Evolutionary conservation across 2,888 invertebrate genomes (phyloP), one percentile per base, ranked within the genome.

Genomic region (Sussaba pulchella): DNA sequence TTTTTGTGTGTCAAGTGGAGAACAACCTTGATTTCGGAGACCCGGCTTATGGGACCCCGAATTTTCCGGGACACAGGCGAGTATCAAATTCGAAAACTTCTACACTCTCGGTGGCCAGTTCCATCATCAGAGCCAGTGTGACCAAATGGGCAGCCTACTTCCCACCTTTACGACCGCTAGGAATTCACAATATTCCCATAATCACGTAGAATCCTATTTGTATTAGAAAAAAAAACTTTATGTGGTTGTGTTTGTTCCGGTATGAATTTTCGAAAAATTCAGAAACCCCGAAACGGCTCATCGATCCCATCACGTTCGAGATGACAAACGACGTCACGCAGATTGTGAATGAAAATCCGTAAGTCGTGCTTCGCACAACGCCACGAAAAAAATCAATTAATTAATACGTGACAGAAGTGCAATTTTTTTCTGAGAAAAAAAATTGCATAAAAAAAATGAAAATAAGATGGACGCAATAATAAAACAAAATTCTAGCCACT

Each of bases 301-400:
- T n/a, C n/a, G n/a, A n/a, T n/a, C n/a, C n/a, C n/a, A 6, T 31
- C 81, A 81, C 81, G 78, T 71, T 72, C 67, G 77, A 47, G 70
- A 81, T 77, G 77, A 81, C 73, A 70, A 64, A 73, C 64, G 73
- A 73, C 63, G 19, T 43, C 14, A 31, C 43, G 75, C 43, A 67
- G 50, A 21, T 19, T 14, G 71, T 39, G 54, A 81, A 69, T 72
- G 6, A 5, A 70, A 70, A 72, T 63, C 77, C 69, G 43, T 14
- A 36, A 57, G 59, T 57, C 31, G 41, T 47, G 26, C 19, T 19
- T 39, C 14, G 26, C 24, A n/a, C 47, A 24, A 47, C 69, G 64
- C 69, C 4, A 31, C 2, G 31, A 31, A 31, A 31, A 69, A 24
- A 36, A 14, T 52, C 14, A 14, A 31, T 57, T 12, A 24, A 24